These are phyloP conservation scores for Limulus polyphemus DNA, from an alignment of 2,888 invertebrate genomes.

Conservation along the genomic window DNA sequence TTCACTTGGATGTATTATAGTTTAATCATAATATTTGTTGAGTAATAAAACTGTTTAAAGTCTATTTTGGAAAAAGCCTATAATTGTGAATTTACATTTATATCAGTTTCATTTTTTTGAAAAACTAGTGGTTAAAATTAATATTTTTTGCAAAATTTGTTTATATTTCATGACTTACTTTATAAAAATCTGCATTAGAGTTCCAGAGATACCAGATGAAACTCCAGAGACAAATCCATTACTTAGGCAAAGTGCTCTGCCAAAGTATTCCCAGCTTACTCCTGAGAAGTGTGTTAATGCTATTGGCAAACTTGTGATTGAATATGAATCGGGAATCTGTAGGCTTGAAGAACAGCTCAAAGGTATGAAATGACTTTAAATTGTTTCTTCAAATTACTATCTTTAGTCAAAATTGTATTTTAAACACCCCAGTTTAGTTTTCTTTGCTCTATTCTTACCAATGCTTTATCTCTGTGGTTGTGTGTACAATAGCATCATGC, in stretches of 20 bases:
- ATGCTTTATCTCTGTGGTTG: too few species aligned
- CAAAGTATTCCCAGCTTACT: conserved; percentile 64
- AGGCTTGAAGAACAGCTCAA: conserved; percentile 50
- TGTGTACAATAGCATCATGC: conserved; percentile 22
- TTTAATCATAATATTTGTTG: too few species aligned
- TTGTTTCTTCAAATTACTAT: too few species aligned
- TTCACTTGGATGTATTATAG: too few species aligned
- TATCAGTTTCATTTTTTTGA: not conserved
- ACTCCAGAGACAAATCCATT: conserved; percentile 59
- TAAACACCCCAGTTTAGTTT: too few species aligned
- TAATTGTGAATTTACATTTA: not conserved
- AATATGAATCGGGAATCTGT: conserved; percentile 62
- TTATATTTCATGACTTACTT: not conserved
- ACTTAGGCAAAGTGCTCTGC: conserved; percentile 53
- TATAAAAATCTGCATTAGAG: conserved; percentile 30
- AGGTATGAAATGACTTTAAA: conserved; percentile 25
- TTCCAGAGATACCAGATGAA: conserved; percentile 52
- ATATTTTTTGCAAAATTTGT: not conserved
- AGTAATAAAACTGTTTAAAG: not conserved
- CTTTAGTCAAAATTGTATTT: too few species aligned
- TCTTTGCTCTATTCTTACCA: too few species aligned
- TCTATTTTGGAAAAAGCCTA: not conserved
- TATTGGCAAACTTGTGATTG: conserved; percentile 65
- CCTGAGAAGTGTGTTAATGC: conserved; percentile 73
- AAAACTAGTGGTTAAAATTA: too few species aligned